A percentile compares a stretch with the other conserved stretches of the same genome.
Conservation (phyloP, 2,888 invertebrate species). For the Hypolimnas misippus region DNA sequence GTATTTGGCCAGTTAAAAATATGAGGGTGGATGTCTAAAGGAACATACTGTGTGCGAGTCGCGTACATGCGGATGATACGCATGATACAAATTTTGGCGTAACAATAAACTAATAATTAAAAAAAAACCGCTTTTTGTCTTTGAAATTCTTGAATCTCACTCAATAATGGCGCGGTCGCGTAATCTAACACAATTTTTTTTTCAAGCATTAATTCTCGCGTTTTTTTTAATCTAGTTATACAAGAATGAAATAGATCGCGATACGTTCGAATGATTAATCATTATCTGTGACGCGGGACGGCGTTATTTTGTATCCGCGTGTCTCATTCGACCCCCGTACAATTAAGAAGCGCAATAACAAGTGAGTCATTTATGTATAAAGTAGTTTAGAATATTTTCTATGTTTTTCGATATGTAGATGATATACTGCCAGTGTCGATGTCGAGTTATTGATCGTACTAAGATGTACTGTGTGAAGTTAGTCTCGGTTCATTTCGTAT, state of each 20-base stretch:
- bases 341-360: constrained; percentile 77
- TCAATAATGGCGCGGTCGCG: constrained; percentile 18
- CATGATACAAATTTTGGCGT: not conserved
- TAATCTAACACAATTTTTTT: not conserved
- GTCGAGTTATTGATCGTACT: constrained; percentile 46
- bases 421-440: constrained; percentile 73
- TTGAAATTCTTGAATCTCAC: constrained; percentile 47
- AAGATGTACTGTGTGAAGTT: constrained; percentile 33
- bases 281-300: not conserved
- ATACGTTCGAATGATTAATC: too few relatives aligned
- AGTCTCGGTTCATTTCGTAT: constrained; percentile 36
- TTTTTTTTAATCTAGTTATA: not conserved
- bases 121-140: constrained; percentile 14
- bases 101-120: not conserved
- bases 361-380: constrained; percentile 78
- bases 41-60: constrained; percentile 36
- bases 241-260: not conserved
- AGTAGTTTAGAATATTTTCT: constrained; percentile 77
- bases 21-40: constrained; percentile 27
- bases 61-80: constrained; percentile 9
- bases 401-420: constrained; percentile 80
- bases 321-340: constrained; percentile 57
- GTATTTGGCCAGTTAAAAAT: constrained; percentile 34
- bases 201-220: not conserved
- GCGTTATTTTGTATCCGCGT: constrained; percentile 31